A percentile compares a stretch with the other conserved stretches of the same genome.
Evolutionary conservation across 2,888 invertebrate genomes (phyloP).

Genomic region (Eustalomyia histrio): DNA sequence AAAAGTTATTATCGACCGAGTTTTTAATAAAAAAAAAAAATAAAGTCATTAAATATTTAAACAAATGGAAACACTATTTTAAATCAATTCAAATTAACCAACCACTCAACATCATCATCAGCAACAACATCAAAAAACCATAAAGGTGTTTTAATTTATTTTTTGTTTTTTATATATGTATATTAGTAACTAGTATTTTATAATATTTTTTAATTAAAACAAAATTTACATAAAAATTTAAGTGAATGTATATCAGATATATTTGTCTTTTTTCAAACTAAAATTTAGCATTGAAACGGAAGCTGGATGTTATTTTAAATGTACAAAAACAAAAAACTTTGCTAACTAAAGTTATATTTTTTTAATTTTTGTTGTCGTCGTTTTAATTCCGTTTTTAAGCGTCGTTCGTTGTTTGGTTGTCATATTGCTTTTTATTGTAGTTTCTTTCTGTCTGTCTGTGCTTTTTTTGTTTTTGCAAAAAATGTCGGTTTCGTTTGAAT

Average conservation of each 20-base stretch:
- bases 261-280: conserved; percentile 17
- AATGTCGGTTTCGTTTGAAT: conserved; percentile 6
- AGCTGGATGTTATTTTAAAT: conserved; percentile 45
- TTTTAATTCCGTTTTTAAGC: conserved; percentile 56
- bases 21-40: neutral
- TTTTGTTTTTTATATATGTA: too few species aligned
- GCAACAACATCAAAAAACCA: neutral
- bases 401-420: conserved; percentile 29
- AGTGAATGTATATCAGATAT: conserved; percentile 15
- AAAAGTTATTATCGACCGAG: neutral
- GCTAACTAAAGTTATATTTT: conserved; percentile 13
- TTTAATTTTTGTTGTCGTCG: conserved; percentile 18
- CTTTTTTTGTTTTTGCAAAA: conserved; percentile 18
- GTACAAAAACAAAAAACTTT: conserved; percentile 14
- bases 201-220: conserved; percentile 2
- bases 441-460: neutral
- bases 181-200: neutral
- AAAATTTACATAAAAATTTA: conserved; percentile 16
- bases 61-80: neutral
- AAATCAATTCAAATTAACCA: conserved; percentile 16
- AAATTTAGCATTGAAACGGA: conserved; percentile 50
- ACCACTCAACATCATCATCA: conserved; percentile 9
- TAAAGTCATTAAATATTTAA: conserved; percentile 31
- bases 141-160: conserved; percentile 34
- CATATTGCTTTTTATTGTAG: conserved; percentile 14